Evolutionary conservation across 2,888 invertebrate genomes (phyloP).

Genomic region (Cosmopolites sordidus): DNA sequence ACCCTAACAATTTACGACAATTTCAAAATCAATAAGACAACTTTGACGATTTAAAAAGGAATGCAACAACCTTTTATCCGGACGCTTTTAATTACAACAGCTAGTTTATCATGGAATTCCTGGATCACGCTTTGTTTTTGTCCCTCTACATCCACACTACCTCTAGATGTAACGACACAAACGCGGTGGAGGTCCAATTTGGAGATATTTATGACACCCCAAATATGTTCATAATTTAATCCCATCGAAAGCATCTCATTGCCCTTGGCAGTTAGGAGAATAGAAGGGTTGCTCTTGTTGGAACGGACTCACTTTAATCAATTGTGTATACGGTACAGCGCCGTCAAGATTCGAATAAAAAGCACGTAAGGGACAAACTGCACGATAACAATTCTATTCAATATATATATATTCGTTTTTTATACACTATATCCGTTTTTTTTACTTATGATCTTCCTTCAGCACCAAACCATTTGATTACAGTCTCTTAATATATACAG

Average conservation of each 20-base stretch:
- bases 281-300: constrained; percentile 28
- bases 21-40: too few relatives aligned
- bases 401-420: too few relatives aligned
- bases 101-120: neutral
- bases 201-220: constrained; percentile 43
- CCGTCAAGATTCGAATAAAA: constrained; percentile 37
- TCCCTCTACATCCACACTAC: constrained; percentile 12
- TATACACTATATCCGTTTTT: too few relatives aligned
- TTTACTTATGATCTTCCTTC: too few relatives aligned
- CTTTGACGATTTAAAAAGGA: too few relatives aligned
- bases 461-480: too few relatives aligned
- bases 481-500: too few relatives aligned
- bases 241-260: constrained; percentile 42
- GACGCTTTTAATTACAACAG: too few relatives aligned
- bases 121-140: neutral
- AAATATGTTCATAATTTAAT: constrained; percentile 44
- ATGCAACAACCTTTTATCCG: too few relatives aligned
- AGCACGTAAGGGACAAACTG: neutral
- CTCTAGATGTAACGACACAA: constrained; percentile 15
- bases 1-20: too few relatives aligned
- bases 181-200: constrained; percentile 32
- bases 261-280: constrained; percentile 29
- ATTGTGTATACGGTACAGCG: constrained; percentile 39
- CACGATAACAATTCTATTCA: too few relatives aligned
- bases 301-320: constrained; percentile 39